phyloP scores from a whole-genome alignment of 2,113 vertebrate species.

The Physeter macrocephalus region DNA sequence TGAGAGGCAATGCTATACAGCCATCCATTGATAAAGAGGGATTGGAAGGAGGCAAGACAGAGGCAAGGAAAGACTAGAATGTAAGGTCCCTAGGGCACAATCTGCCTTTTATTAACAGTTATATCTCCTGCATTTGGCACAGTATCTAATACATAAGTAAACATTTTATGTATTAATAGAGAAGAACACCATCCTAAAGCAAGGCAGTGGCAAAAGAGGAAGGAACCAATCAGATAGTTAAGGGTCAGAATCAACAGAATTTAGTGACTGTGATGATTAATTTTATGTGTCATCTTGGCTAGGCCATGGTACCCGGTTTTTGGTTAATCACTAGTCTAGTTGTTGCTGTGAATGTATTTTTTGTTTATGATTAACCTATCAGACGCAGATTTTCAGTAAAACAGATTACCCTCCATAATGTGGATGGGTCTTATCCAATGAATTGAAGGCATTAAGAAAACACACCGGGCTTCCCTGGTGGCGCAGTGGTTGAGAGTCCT shows the following conservation, averaged over 20 bases:
- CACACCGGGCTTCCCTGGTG: too few relatives aligned
- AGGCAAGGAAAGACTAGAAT: background rate
- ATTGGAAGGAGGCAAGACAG: background rate
- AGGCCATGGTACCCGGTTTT: background rate
- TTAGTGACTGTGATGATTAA: background rate
- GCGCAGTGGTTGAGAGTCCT: too few relatives aligned
- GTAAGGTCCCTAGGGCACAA: background rate
- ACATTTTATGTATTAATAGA: slow-evolving; percentile 32
- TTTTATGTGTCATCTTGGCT: background rate
- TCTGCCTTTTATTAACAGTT: background rate
- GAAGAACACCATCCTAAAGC: background rate
- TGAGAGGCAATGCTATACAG: background rate
- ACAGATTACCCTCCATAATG: background rate
- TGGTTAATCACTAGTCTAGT: background rate
- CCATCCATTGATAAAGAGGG: background rate
- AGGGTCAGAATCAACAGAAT: background rate
- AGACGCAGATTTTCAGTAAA: background rate
- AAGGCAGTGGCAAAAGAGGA: background rate
- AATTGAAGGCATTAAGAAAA: background rate
- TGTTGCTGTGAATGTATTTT: background rate
- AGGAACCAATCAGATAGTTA: background rate
- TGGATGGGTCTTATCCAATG: background rate
- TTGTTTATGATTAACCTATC: background rate
- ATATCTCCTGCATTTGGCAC: background rate
- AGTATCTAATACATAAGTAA: background rate